A percentile compares a stretch with the other conserved stretches of the same genome.
Conservation (phyloP, 2,797 vertebrate species). For the Eulemur coronatus region DNA sequence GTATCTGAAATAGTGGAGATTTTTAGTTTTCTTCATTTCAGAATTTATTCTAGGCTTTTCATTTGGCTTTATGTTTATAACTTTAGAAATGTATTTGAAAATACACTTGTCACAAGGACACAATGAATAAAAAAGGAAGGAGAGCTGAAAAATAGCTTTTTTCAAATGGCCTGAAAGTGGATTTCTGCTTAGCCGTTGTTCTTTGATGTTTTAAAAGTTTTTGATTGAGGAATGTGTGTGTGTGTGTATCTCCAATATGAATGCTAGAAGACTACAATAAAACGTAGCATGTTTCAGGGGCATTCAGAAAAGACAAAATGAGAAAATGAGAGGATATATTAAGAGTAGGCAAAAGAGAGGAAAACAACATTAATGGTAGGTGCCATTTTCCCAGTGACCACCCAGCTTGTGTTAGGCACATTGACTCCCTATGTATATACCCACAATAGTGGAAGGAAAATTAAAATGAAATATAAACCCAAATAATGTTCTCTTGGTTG, state of each 20-base stretch:
- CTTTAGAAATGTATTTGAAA: neutral
- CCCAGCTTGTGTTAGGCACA: neutral
- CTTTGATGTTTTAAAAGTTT: neutral
- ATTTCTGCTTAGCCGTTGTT: neutral
- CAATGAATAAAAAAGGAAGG: neutral
- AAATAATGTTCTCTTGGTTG: neutral
- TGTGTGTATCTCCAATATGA: neutral
- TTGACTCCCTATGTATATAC: neutral
- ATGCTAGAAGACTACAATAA: neutral
- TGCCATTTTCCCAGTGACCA: neutral
- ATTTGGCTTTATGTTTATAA: neutral
- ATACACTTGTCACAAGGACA: neutral
- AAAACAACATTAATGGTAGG: neutral
- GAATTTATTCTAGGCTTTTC: neutral
- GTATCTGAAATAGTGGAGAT: neutral
- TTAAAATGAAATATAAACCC: neutral
- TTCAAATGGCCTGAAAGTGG: neutral
- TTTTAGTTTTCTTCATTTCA: neutral
- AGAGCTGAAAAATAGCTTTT: neutral
- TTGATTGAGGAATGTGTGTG: neutral
- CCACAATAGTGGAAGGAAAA: neutral
- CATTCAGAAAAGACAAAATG: neutral
- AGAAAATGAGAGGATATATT: neutral
- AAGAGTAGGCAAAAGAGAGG: neutral
- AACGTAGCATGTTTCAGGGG: neutral